Evolutionary conservation across 2,797 vertebrate genomes (phyloP), one percentile per base, ranked within the genome.

Genomic region (Anguilla marmorata): DNA sequence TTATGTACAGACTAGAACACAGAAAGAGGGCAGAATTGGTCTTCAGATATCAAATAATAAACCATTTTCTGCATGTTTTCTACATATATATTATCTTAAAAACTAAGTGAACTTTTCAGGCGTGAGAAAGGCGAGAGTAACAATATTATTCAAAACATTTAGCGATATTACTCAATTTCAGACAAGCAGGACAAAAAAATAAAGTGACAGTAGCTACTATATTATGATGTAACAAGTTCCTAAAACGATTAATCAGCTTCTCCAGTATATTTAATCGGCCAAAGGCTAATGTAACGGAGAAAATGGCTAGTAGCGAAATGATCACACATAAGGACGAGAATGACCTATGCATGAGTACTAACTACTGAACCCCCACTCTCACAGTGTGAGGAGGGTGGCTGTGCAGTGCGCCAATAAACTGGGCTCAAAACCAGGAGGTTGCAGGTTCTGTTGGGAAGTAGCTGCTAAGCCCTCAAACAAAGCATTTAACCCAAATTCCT

Each of bases 141-240:
- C 33, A 79, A 14, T 21, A 79, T 37, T 41, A 79, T 79, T 41
- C 33, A 79, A 79, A 79, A 45, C 19, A 79, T 79, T 79, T 79
- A 79, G 5, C 16, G 4, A 79, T 79, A 79, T 41, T 50, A 50
- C 19, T 82, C 79, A 82, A 50, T 48, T 33, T 82, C 79, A 82
- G 7, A 50, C 41, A 14, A 5, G 27, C 9, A 33, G 69, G 74
- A 50, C 41, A 82, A 82, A 48, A 50, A 48, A 82, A 41, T 79
- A 45, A 79, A 82, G 19, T 82, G 41, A 82, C 45, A 48, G 21
- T 19, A 79, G 74, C 45, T 45, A 37, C 33, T 45, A 82, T 27
- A n/a, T 82, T 82, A 82, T 82, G 33, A 82, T 50, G 45, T n/a
- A 82, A 50, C 41, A 24, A 48, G 45, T 50, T 82, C 45, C 41